Conservation (phyloP, 1,140 invertebrate genomes). For the Diuraphis noxia region DNA sequence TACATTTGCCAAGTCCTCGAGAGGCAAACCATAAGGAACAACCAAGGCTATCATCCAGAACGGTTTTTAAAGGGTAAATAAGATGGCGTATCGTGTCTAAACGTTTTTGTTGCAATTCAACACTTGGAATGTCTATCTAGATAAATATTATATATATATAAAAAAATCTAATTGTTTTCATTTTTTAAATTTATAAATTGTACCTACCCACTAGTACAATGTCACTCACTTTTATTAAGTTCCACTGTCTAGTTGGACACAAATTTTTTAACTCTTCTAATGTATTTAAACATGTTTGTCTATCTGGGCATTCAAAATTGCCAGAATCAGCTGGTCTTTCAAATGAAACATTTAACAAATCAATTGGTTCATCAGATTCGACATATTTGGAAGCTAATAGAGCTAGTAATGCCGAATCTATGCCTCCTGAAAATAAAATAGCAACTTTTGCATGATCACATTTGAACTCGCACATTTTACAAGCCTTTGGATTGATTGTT, state of each 20-base stretch:
- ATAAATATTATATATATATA: constrained; percentile 56
- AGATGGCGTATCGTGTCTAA: constrained; percentile 71
- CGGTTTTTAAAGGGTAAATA: constrained; percentile 79
- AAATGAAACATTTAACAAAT: constrained; percentile 98
- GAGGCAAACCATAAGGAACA: constrained; percentile 96
- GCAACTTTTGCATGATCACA: constrained; percentile 74
- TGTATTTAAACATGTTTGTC: constrained; percentile 75
- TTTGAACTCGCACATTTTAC: constrained; percentile 65
- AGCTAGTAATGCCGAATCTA: constrained; percentile 90
- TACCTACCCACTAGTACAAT: constrained; percentile 37
- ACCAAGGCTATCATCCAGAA: constrained; percentile 94
- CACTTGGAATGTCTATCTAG: constrained; percentile 75
- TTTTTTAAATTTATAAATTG: neutral
- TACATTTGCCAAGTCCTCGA: constrained; percentile 66
- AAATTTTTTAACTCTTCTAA: constrained; percentile 72
- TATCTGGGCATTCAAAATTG: constrained; percentile 73
- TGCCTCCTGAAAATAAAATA: constrained; percentile 91
- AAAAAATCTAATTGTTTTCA: neutral
- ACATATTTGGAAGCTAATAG: constrained; percentile 77
- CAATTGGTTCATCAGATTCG: constrained; percentile 73
- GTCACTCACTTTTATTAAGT: constrained; percentile 69
- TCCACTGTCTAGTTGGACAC: constrained; percentile 72
- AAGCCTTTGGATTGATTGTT: constrained; percentile 68
- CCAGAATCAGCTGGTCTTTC: constrained; percentile 61
- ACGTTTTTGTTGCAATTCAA: constrained; percentile 68